phyloP scores from a whole-genome alignment of 2,797 vertebrate genomes.

The Brotula barbata region DNA sequence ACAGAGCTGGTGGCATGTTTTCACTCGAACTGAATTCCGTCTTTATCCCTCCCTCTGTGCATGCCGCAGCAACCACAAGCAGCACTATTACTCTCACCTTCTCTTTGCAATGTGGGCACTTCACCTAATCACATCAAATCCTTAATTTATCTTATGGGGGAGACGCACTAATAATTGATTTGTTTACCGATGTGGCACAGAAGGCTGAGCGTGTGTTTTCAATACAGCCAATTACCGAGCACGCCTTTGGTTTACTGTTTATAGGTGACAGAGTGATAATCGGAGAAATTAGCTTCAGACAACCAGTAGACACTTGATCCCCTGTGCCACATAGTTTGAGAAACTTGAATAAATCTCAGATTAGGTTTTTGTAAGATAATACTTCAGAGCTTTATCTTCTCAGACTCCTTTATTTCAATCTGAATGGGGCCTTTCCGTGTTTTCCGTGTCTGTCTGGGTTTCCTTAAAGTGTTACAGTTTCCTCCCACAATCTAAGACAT shows the following conservation, averaged over 20 bases:
- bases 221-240: too few relatives aligned
- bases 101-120: conserved; percentile 4
- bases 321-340: too few relatives aligned
- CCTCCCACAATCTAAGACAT: too few relatives aligned
- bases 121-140: conserved; percentile 19
- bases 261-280: too few relatives aligned
- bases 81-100: conserved; percentile 23
- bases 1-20: conserved; percentile 51
- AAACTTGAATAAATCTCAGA: too few relatives aligned
- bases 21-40: conserved; percentile 61
- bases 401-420: too few relatives aligned
- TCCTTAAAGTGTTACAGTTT: too few relatives aligned
- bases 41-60: conserved; percentile 39
- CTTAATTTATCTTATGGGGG: conserved; percentile 15
- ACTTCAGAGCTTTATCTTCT: too few relatives aligned
- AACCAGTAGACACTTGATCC: conserved; percentile 4
- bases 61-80: conserved; percentile 46
- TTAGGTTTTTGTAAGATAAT: too few relatives aligned
- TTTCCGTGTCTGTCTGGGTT: too few relatives aligned
- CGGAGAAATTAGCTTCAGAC: background rate
- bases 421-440: too few relatives aligned
- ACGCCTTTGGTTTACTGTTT: too few relatives aligned
- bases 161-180: conserved; percentile 1
- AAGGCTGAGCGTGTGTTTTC: conserved; percentile 18
- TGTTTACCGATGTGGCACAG: background rate